phyloP scores from a whole-genome alignment of 2,113 vertebrate species.

The Boulengerochromis microlepis region DNA sequence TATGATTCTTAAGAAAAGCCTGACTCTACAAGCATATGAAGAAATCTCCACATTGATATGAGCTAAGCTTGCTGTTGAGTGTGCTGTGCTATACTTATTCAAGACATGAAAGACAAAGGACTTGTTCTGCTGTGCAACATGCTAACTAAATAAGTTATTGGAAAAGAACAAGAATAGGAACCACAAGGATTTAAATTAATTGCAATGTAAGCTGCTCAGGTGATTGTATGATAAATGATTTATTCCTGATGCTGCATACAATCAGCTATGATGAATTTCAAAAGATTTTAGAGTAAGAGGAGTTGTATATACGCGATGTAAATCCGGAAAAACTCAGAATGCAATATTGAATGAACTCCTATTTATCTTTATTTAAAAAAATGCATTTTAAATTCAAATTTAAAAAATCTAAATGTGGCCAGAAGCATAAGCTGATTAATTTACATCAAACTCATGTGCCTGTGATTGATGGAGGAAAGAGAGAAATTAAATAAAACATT shows the following conservation, averaged over 20 bases:
- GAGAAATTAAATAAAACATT: conserved; percentile 10
- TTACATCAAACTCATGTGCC: neutral
- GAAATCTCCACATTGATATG: neutral
- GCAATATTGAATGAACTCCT: neutral
- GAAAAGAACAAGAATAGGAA: neutral
- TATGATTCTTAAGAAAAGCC: neutral
- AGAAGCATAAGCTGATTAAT: conserved; percentile 1
- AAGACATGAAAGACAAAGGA: neutral
- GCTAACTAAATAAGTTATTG: neutral
- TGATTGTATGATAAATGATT: neutral
- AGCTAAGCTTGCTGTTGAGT: neutral
- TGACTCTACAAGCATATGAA: neutral
- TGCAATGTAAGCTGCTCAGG: neutral
- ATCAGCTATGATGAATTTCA: neutral
- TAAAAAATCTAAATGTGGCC: neutral
- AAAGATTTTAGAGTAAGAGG: neutral
- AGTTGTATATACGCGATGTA: neutral
- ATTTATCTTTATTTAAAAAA: neutral
- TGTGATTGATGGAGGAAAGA: conserved; percentile 9
- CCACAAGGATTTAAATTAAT: neutral
- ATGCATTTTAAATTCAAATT: neutral
- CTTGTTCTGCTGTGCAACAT: neutral
- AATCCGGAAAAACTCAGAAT: neutral
- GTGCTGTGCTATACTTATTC: neutral
- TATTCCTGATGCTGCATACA: neutral